Evolutionary conservation across 2,113 vertebrate genomes (phyloP).

Genomic region (Synchiropus splendidus): DNA sequence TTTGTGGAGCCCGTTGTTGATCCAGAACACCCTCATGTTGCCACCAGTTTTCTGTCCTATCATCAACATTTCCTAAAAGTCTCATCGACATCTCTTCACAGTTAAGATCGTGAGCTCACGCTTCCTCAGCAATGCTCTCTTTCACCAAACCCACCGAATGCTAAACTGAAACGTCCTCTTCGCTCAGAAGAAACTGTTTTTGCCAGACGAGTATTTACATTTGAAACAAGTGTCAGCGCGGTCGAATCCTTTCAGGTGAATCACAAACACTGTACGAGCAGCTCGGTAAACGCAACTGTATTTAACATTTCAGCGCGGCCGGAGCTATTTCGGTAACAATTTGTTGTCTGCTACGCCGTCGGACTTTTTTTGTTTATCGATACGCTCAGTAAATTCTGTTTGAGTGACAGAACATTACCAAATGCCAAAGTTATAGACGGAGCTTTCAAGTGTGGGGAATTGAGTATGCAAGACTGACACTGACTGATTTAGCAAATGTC

Average conservation of each 20-base stretch:
- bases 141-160: no score
- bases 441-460: conserved; percentile 65
- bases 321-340: conserved; percentile 45
- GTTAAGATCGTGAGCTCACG: no score
- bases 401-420: conserved; percentile 64
- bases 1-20: no score
- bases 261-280: conserved; percentile 12
- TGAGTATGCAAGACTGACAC: conserved; percentile 64
- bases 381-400: conserved; percentile 47
- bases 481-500: conserved; percentile 72
- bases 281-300: conserved; percentile 1
- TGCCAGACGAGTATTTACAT: no score
- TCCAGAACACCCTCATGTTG: no score
- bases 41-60: no score
- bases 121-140: no score
- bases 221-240: neutral
- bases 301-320: conserved; percentile 10
- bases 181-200: no score
- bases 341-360: conserved; percentile 47
- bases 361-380: conserved; percentile 54
- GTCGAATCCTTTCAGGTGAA: conserved; percentile 11
- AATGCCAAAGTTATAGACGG: conserved; percentile 58
- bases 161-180: no score
- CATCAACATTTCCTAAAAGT: no score
- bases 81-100: no score